Conservation (phyloP, 2,797 vertebrate genomes). For the Orestias chungarensis region DNA sequence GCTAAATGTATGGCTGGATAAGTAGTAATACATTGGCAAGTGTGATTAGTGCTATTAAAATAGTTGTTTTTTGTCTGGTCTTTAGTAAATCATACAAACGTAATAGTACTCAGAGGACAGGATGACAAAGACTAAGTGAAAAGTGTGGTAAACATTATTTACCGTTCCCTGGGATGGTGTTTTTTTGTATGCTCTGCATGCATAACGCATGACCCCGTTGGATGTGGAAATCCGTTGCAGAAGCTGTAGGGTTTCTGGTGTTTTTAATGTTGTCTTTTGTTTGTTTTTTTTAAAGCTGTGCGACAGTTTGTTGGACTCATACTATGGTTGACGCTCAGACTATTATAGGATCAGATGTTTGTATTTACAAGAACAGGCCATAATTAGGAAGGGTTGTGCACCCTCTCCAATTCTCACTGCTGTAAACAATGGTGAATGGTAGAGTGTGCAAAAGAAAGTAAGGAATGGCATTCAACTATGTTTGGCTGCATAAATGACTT, state of each 20-base stretch:
- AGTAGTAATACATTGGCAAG: conserved; percentile 53
- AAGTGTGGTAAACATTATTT: conserved; percentile 31
- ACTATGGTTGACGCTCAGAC: conserved; percentile 13
- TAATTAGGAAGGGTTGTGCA: conserved; percentile 83
- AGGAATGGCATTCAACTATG: conserved; percentile 26
- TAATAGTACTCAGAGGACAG: conserved; percentile 19
- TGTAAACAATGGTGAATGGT: conserved; percentile 42
- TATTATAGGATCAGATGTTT: conserved; percentile 36
- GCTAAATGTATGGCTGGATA: conserved; percentile 38
- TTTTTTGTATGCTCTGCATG: conserved; percentile 40
- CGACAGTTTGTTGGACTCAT: conserved; percentile 38
- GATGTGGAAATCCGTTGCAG: conserved; percentile 29
- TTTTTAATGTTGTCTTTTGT: conserved; percentile 52
- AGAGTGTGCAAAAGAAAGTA: conserved; percentile 24
- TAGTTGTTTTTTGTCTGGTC: conserved; percentile 41
- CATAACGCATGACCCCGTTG: conserved; percentile 59
- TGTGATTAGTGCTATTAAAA: conserved; percentile 40
- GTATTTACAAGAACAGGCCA: conserved; percentile 57
- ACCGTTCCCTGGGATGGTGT: conserved; percentile 19
- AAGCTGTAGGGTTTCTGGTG: conserved; percentile 44
- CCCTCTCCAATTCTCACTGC: conserved; percentile 72
- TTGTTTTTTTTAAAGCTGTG: conserved; percentile 48
- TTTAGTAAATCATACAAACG: conserved; percentile 23
- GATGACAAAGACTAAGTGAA: conserved; percentile 39
- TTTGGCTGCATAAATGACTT: conserved; percentile 60